Base-by-base conservation (phyloP, 2,797 vertebrate species). In the Channa striata region DNA sequence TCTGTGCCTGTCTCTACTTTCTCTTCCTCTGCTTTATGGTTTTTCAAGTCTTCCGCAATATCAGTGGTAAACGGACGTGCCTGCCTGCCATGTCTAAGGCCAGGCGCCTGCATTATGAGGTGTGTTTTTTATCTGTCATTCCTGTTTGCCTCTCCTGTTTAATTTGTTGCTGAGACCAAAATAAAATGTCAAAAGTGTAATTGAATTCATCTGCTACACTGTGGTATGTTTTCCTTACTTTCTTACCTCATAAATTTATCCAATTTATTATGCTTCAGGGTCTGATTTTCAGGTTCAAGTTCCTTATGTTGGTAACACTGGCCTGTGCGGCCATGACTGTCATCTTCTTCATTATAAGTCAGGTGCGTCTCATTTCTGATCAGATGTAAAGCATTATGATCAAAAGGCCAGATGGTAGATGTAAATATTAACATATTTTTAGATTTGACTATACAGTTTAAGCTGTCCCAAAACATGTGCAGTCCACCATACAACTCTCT, bases 11-110 rank as follows among this genome's bases (percentile, higher is more conserved):
- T 59, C 96, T 99, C 57, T 99, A 99, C 91, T 99, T 99, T 88
- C 94, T 99, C 82, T 99, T 99, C 88, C 93, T 99, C 76, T 99
- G 97, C 83, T 99, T 99, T 80, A 99, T 99, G 97, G 98, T 99
- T 20, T 98, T 96, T 82, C 98, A 99, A 89, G 97, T 99, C 57
- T 99, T 99, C 88, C 93, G 96, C 56, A 99, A 99, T 89, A 98
- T 99, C 88, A 97, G 96, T 0, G 96, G 97, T 3, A 99, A 99
- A 84, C 95, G 96, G 80, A 94, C 94, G 0, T 97, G 94, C 34
- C 94, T 99, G 61, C 97, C 97, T 1, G 96, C 97, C 57, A 97
- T 99, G 98, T 96, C 94, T 82, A 97, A 96, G 80, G 97, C 95
- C 62, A 95, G 97, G n/a, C 93, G 96, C 17, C 94, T 99, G 20